Evolutionary conservation across 2,888 invertebrate species (phyloP).

Genomic region (Napeogenes inachia): DNA sequence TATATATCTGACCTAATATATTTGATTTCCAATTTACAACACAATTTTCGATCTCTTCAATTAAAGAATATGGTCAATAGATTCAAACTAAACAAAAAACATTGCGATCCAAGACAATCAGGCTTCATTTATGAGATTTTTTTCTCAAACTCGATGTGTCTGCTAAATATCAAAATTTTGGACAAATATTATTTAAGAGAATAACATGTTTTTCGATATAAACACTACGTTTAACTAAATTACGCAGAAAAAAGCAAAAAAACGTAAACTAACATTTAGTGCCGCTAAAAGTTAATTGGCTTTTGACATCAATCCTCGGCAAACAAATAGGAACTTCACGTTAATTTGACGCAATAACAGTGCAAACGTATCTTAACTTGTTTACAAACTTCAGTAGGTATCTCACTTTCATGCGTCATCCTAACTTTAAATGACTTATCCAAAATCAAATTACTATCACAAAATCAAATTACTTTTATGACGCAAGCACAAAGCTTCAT

Average conservation of each 20-base stretch:
- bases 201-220: too few relatives aligned
- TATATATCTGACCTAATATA: too few relatives aligned
- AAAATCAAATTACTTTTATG: background rate
- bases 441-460: background rate
- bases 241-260: background rate
- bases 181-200: too few relatives aligned
- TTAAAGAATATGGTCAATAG: too few relatives aligned
- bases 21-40: too few relatives aligned
- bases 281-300: background rate
- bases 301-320: background rate
- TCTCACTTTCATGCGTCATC: slow-evolving; percentile 3
- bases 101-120: too few relatives aligned
- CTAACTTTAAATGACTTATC: background rate
- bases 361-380: background rate
- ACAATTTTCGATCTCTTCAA: too few relatives aligned
- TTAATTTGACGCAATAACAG: slow-evolving; percentile 2
- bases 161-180: too few relatives aligned
- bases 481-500: background rate
- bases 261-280: background rate
- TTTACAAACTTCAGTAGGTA: background rate
- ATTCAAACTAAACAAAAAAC: too few relatives aligned
- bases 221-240: background rate
- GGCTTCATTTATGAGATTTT: too few relatives aligned
- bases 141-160: too few relatives aligned
- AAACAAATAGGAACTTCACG: background rate